These are phyloP conservation scores for Myiopsitta monachus DNA, from an alignment of 2,113 vertebrate species.

Conservation along the genomic window DNA sequence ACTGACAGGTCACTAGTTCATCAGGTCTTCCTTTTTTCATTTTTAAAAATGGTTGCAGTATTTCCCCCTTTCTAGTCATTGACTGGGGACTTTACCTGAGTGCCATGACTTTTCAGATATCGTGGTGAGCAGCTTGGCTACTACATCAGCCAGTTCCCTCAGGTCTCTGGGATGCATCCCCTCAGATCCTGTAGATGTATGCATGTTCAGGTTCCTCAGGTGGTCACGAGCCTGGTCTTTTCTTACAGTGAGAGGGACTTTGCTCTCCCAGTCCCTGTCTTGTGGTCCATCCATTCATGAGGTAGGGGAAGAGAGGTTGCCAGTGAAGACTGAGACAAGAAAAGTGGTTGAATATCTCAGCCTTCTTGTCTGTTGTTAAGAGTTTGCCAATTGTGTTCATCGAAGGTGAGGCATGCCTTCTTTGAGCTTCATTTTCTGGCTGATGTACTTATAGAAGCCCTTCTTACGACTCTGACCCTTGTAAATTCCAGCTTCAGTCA, in stretches of 20 bases:
- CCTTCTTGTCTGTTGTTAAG: fast-evolving
- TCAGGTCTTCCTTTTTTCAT: neutral
- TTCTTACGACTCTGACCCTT: neutral
- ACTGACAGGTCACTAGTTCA: neutral
- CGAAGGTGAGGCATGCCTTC: fast-evolving
- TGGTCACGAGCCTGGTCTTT: neutral
- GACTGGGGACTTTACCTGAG: neutral
- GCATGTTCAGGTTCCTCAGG: neutral
- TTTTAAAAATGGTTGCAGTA: neutral
- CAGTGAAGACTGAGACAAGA: neutral
- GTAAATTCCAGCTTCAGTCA: neutral
- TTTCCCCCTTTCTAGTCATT: neutral
- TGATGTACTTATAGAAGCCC: neutral
- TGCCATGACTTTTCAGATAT: neutral
- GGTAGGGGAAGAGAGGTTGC: neutral
- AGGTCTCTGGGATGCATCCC: neutral
- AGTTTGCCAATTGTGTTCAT: neutral
- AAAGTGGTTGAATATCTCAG: neutral
- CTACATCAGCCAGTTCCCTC: neutral
- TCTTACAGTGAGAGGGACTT: neutral
- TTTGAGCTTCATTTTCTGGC: neutral
- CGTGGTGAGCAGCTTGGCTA: neutral
- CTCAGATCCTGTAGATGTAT: neutral
- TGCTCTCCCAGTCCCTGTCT: neutral
- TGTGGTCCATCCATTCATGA: neutral